Evolutionary conservation across 2,888 invertebrate genomes (phyloP).

Genomic region (Luperina testacea): DNA sequence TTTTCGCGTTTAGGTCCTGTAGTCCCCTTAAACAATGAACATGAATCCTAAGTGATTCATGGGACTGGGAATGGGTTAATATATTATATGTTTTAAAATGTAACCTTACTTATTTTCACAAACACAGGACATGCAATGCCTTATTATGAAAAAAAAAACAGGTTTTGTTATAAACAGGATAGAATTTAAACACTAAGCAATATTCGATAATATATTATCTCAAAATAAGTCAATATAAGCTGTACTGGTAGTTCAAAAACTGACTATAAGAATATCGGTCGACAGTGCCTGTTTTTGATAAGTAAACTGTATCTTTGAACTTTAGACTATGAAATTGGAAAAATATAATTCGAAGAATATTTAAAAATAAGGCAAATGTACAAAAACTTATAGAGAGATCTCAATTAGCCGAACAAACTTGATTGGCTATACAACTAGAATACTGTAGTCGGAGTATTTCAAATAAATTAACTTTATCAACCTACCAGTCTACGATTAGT

Average conservation of each 20-base stretch:
- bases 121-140: conserved; percentile 5
- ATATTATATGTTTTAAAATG: neutral
- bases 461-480: conserved; percentile 36
- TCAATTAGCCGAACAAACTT: conserved; percentile 17
- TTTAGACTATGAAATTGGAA: conserved; percentile 39
- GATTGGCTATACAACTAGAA: conserved; percentile 20
- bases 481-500: conserved; percentile 49
- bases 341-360: conserved; percentile 27
- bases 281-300: conserved; percentile 71
- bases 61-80: no score
- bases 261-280: conserved; percentile 56
- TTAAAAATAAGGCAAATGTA: conserved; percentile 42
- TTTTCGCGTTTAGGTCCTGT: no score
- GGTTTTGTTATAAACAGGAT: conserved; percentile 11
- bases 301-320: conserved; percentile 45
- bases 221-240: conserved; percentile 27
- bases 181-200: conserved; percentile 41
- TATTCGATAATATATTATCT: conserved; percentile 25
- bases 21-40: no score
- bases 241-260: conserved; percentile 56
- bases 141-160: conserved; percentile 8
- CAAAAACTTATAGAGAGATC: conserved; percentile 48
- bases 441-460: conserved; percentile 32
- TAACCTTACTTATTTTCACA: neutral
- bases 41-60: no score